phyloP scores from a whole-genome alignment of 1,140 invertebrate genomes.

The Lasaia peninsularis region DNA sequence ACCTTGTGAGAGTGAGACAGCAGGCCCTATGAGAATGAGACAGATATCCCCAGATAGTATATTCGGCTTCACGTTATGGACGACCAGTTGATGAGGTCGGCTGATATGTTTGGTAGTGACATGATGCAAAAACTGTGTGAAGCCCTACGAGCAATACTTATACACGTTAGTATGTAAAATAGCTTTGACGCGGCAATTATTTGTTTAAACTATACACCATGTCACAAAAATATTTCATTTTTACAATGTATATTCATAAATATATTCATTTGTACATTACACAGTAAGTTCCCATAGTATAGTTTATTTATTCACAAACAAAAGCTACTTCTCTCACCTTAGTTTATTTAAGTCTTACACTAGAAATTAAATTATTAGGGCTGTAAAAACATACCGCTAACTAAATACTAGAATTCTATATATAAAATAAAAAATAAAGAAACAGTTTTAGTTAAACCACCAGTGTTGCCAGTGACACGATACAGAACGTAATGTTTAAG shows the following conservation, averaged over 20 bases:
- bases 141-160: slow-evolving; percentile 35
- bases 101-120: slow-evolving; percentile 63
- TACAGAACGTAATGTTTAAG: slow-evolving; percentile 8
- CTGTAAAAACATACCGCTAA: slow-evolving; percentile 51
- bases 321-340: slow-evolving; percentile 39
- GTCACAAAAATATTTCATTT: slow-evolving; percentile 71
- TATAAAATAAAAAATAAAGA: slow-evolving; percentile 23
- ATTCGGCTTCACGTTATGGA: no score
- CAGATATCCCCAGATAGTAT: no score
- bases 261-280: slow-evolving; percentile 71
- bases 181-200: slow-evolving; percentile 36
- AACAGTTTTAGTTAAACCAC: slow-evolving; percentile 22
- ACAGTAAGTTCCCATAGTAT: slow-evolving; percentile 48
- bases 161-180: slow-evolving; percentile 52
- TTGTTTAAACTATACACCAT: slow-evolving; percentile 62
- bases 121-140: slow-evolving; percentile 69
- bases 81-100: slow-evolving; percentile 31
- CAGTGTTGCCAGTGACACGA: not conserved
- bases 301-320: slow-evolving; percentile 63
- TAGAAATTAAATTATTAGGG: slow-evolving; percentile 43
- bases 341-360: slow-evolving; percentile 34
- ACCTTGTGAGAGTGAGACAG: no score
- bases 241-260: slow-evolving; percentile 65
- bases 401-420: slow-evolving; percentile 25
- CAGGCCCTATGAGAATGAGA: no score